Conservation (phyloP, 1,140 invertebrate species). For the Oryctes rhinoceros region DNA sequence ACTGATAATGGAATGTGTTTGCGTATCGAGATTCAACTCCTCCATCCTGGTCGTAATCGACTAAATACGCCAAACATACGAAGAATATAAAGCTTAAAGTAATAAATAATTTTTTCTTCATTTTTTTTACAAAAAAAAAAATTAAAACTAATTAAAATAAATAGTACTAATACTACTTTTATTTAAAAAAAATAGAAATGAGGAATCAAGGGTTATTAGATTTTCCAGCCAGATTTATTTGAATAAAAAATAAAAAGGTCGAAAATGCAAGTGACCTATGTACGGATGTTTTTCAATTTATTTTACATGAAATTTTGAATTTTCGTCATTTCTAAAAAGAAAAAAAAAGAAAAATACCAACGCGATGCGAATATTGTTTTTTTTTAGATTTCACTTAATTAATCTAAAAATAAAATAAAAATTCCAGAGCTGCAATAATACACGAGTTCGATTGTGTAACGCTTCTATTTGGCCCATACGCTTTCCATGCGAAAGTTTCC, state of each 20-base stretch:
- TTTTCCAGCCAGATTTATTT: too few species aligned
- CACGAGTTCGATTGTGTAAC: neutral
- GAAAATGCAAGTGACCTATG: neutral
- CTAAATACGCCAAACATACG: neutral
- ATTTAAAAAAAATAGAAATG: too few species aligned
- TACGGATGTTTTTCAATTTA: constrained; percentile 15
- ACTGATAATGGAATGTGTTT: constrained; percentile 35
- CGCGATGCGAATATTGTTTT: too few species aligned
- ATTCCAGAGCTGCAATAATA: neutral
- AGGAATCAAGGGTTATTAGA: too few species aligned
- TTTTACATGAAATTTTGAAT: neutral
- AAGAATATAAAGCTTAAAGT: neutral
- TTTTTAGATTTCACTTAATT: neutral
- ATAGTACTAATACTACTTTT: too few species aligned
- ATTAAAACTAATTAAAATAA: too few species aligned
- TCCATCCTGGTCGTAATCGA: neutral
- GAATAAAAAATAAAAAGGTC: too few species aligned
- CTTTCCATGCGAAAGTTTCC: neutral
- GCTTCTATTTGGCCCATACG: constrained; percentile 26
- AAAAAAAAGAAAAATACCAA: too few species aligned
- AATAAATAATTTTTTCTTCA: constrained; percentile 39
- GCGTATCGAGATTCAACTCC: constrained; percentile 2
- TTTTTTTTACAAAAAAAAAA: neutral
- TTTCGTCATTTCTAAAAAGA: neutral
- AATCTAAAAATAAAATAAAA: neutral